Evolutionary conservation across 2,113 vertebrate genomes (phyloP), one percentile per base, ranked within the genome.

Genomic region (Trochalopteron elliotii): DNA sequence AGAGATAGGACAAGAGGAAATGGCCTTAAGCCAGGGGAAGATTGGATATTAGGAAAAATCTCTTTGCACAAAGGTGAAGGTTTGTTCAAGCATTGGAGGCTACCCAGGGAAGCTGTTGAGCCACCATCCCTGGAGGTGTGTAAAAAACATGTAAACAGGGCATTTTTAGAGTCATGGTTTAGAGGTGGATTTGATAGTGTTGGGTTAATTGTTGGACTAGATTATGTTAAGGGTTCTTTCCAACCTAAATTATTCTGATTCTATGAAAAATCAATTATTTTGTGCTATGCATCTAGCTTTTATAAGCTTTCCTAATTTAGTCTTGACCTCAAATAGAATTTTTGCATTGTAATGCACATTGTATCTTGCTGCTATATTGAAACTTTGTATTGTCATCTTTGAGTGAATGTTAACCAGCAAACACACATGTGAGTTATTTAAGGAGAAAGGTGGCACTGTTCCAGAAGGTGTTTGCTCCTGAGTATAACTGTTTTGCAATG

Each of bases 121-220:
- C 53, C 55, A 49, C 11, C 23, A 53, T 40, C 28, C 21, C 31
- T 27, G 28, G 15, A 65, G 15, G 2, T n/a, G 19, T 65, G 35
- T 30, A 77, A 59, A 55, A 91, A 49, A 21, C 0, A 0, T 11
- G 9, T 24, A 53, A 37, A 56, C 2, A 4, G 1, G 11, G 10
- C 3, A 10, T 37, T 69, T 20, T 69, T 20, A 42, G 28, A 37
- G 39, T 37, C 15, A 25, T 11, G 3, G 25, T 59, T 72, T 39
- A 50, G 35, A 25, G 23, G 25, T 49, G 28, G 42, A 23, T 70
- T 79, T 63, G 22, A 16, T 12, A 40, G 39, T 6, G 10, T 17
- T 37, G 50, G 37, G 11, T 80, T 49, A 72, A 18, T 28, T 25
- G 17, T 53, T 64, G 40, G n/a, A 74, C 16, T 39, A 2, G 2